Evolutionary conservation across 2,888 invertebrate species (phyloP), one percentile per base, ranked within the genome.

Genomic region (Sarcophaga rosellei): DNA sequence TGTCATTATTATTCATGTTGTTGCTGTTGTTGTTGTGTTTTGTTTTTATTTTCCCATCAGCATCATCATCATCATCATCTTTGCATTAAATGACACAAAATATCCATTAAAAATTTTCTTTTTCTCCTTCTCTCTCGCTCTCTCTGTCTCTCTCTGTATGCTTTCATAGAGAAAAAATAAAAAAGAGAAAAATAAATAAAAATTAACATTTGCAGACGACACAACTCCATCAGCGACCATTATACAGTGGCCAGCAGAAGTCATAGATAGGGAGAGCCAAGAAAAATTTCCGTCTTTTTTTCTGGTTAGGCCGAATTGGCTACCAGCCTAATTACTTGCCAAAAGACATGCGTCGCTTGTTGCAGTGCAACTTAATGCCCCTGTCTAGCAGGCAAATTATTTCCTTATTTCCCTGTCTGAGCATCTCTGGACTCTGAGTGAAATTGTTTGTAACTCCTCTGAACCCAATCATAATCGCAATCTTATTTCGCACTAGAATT

Each of bases 41-140:
- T 23, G 6, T 57, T 21, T 53, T 75, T 75, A n/a, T 75, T 47
- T 21, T 3, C 0, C 0, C 5, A 12, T 47, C 12, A 6, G 6
- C 23, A 23, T 23, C 23, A 23, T 2, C 8, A 35, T 2, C 8
- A 35, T 35, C 57, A 44, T 8, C 53, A 70, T 78, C 65, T 72
- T 79, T 68, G 53, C 70, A 65, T 75, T 59, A 70, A 75, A 74
- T 70, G 74, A 84, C 79, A 84, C 65, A 79, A 80, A 84, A 84
- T 84, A 80, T 84, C 84, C 84, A 84, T 84, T 84, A 84, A 80
- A 61, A 80, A 47, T 1, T 76, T 84, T 76, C 15, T 1, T 53
- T 53, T 53, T 53, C 1, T 15, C 12, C 12, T 3, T 15, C 2
- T 47, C 15, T 47, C 47, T 12, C 12, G 1, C 10, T 10, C 35